Conservation (phyloP, 2,888 invertebrate genomes). For the Ariolimax columbianus region DNA sequence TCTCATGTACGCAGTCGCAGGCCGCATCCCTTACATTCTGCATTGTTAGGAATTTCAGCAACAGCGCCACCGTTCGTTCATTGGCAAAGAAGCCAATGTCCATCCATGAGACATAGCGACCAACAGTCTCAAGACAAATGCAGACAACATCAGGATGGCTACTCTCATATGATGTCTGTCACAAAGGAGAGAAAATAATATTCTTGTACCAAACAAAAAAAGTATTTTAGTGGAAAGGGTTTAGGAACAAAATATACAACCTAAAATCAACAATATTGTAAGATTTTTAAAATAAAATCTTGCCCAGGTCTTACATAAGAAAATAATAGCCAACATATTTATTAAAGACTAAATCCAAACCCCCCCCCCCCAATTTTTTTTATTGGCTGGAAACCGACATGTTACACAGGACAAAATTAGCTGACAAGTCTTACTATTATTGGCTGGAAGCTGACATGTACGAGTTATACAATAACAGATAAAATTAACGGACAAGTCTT, state of each 20-base stretch:
- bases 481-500: too few relatives aligned
- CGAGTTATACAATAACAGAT: too few relatives aligned
- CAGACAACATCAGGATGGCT: constrained; percentile 77
- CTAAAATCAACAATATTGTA: too few relatives aligned
- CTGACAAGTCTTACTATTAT: too few relatives aligned
- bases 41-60: constrained; percentile 79
- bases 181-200: neutral
- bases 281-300: too few relatives aligned
- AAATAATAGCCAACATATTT: too few relatives aligned
- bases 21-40: constrained; percentile 79
- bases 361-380: too few relatives aligned
- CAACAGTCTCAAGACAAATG: constrained; percentile 81
- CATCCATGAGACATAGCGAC: constrained; percentile 82
- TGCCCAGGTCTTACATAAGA: too few relatives aligned
- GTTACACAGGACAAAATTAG: too few relatives aligned
- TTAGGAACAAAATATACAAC: neutral
- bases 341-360: too few relatives aligned
- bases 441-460: too few relatives aligned
- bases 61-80: constrained; percentile 80
- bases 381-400: too few relatives aligned
- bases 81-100: constrained; percentile 82
- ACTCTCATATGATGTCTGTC: constrained; percentile 79
- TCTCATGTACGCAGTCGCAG: constrained; percentile 81
- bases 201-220: neutral
- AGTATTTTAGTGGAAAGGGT: neutral